phyloP scores from a whole-genome alignment of 2,797 vertebrate genomes.

The Gymnocypris eckloni region DNA sequence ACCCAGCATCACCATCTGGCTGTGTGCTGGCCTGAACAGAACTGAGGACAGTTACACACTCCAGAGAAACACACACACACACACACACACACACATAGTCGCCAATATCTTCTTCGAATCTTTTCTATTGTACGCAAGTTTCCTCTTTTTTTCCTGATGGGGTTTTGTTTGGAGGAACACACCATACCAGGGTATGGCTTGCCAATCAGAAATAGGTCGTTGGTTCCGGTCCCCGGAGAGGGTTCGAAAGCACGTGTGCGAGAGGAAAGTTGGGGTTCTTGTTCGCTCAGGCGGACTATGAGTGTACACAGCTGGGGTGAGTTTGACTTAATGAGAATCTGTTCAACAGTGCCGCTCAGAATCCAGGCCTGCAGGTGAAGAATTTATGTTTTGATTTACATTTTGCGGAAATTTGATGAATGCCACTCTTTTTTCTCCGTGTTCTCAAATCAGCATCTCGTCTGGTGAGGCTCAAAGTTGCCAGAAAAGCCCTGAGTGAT shows the following conservation, averaged over 20 bases:
- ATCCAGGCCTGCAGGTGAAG: slow-evolving; percentile 50
- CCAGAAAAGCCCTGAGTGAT: slow-evolving; percentile 38
- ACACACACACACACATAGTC: slow-evolving; percentile 10
- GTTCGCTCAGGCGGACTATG: slow-evolving; percentile 23
- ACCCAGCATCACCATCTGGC: slow-evolving; percentile 76
- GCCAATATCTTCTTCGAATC: slow-evolving; percentile 30
- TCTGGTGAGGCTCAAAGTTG: slow-evolving; percentile 38
- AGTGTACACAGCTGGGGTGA: slow-evolving; percentile 48
- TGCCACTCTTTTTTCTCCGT: not conserved
- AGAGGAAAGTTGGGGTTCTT: slow-evolving; percentile 6
- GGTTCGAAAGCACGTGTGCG: not conserved
- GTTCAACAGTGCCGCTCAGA: slow-evolving; percentile 1
- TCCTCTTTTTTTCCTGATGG: slow-evolving; percentile 15
- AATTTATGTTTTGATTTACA: slow-evolving; percentile 44
- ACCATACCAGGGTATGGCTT: not conserved
- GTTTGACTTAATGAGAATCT: slow-evolving; percentile 40
- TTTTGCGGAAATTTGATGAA: slow-evolving; percentile 39
- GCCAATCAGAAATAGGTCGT: slow-evolving; percentile 46
- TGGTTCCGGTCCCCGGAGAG: slow-evolving; percentile 31
- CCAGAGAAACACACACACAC: slow-evolving; percentile 43
- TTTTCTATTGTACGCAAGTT: not conserved
- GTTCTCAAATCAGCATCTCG: slow-evolving; percentile 32
- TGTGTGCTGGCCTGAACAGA: slow-evolving; percentile 69
- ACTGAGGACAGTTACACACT: slow-evolving; percentile 56
- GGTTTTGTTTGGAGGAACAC: slow-evolving; percentile 33